Base-by-base conservation (phyloP, 2,113 vertebrate species). In the Malaclemys terrapin region DNA sequence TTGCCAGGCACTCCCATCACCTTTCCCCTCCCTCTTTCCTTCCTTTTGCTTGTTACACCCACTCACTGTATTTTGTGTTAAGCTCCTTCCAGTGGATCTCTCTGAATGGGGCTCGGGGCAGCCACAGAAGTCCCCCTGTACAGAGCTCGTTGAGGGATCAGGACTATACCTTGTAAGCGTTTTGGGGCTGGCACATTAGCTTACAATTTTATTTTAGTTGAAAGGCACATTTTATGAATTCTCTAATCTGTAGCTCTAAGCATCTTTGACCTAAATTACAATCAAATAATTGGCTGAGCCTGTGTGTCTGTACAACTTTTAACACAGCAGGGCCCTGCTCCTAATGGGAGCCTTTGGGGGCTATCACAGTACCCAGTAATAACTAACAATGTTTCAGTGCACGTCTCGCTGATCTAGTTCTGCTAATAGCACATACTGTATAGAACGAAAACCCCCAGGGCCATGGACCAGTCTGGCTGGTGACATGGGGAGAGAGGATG, bases 401-500 rank as follows among this genome's bases (percentile, higher is more conserved):
- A 62, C 12, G 35, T 78, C 87, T n/a, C 62, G 6, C 3, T n/a
- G 12, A 69, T 54, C 54, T 57, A 85, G 65, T 45, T 88, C 84
- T 20, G 0, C 56, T 78, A 65, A 69, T 6, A 75, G 38, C 20
- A 22, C 38, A 42, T 38, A 29, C 27, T 81, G 35, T 17, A 31
- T 65, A 76, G 5, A 88, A 82, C 5, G 24, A 1, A 24, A 69
- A 54, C 31, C 45, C 49, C n/a, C 4, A 7, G 56, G 65, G 62
- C 84, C 6, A 22, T 52, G n/a, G 20, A 8, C 80, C 53, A 38
- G 72, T 47, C 22, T 0, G 0, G 92, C 65, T 6, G 4, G 29
- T 45, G 25, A n/a, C 20, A 12, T 0, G 2, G 16, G 42, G 13
- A 38, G 59, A 78, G 49, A 50, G 81, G 35, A 35, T 47, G 16